Evolutionary conservation across 2,797 vertebrate genomes (phyloP).

Genomic region (Danio kyathit): DNA sequence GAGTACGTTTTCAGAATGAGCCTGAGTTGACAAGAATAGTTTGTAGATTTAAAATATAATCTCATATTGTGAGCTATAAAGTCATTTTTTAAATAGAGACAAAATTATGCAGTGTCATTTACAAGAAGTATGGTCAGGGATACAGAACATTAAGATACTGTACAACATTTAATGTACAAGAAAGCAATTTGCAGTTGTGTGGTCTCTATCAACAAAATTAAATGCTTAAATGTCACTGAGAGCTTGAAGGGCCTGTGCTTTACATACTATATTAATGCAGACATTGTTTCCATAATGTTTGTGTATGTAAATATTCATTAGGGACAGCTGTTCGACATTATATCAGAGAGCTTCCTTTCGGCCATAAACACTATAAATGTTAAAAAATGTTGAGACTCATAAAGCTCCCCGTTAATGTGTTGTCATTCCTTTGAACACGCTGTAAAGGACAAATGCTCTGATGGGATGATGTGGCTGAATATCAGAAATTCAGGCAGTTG

Average conservation of each 20-base stretch:
- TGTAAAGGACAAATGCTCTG: background rate
- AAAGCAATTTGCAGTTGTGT: too few species aligned
- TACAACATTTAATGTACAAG: too few species aligned
- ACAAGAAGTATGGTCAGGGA: too few species aligned
- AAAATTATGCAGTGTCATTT: too few species aligned
- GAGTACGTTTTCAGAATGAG: too few species aligned
- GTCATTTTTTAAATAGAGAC: too few species aligned
- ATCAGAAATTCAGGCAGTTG: constrained; percentile 7
- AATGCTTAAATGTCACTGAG: constrained; percentile 47
- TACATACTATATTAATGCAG: constrained; percentile 31
- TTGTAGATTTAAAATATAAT: too few species aligned
- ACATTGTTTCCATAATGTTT: constrained; percentile 41
- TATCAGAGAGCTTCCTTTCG: constrained; percentile 17
- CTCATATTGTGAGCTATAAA: too few species aligned
- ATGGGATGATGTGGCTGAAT: background rate
- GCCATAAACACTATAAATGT: background rate
- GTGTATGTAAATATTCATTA: constrained; percentile 39
- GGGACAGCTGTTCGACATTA: constrained; percentile 26
- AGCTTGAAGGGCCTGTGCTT: constrained; percentile 43
- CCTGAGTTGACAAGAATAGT: too few species aligned
- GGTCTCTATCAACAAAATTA: constrained; percentile 29
- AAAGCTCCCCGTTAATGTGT: background rate
- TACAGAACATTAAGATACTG: too few species aligned
- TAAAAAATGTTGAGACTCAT: background rate
- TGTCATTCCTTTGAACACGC: background rate